Percentiles rank a stretch among this genome's conserved stretches.
These are phyloP conservation scores for Ptychadena robeensis DNA, from an alignment of 2,797 vertebrate genomes.

Conservation along the genomic window DNA sequence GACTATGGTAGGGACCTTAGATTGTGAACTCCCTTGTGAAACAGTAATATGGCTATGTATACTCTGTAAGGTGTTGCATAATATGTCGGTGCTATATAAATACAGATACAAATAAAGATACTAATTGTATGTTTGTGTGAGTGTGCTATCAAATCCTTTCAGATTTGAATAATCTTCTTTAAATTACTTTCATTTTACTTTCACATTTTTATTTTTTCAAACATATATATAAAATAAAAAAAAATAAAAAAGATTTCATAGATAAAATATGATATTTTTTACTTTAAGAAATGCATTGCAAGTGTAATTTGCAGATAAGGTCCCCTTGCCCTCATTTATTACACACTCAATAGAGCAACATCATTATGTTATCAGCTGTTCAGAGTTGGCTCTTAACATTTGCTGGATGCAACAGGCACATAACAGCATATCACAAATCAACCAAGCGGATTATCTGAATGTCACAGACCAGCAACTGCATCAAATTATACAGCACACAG, in stretches of 20 bases:
- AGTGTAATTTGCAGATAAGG: not conserved
- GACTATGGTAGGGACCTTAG: no score
- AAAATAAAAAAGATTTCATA: no score
- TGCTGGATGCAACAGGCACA: conserved; percentile 45
- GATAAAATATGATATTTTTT: not conserved
- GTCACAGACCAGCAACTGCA: conserved; percentile 40
- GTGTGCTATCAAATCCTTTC: no score
- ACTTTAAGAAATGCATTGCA: not conserved
- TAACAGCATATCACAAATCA: conserved; percentile 41
- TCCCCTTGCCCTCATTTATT: not conserved
- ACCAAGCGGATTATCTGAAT: conserved; percentile 50
- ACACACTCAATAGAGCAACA: conserved; percentile 37
- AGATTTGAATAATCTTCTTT: no score
- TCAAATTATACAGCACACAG: conserved; percentile 30
- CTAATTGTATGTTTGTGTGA: no score
- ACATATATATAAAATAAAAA: not conserved
- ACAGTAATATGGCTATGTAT: no score
- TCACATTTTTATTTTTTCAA: not conserved
- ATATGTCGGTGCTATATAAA: no score
- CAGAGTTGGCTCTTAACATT: conserved; percentile 29
- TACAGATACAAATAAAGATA: no score
- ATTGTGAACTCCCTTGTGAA: no score
- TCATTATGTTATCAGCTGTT: conserved; percentile 20
- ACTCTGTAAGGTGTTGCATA: no score
- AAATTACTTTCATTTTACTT: no score